Evolutionary conservation across 2,113 vertebrate species (phyloP).

Genomic region (Nannobrachium achirus): DNA sequence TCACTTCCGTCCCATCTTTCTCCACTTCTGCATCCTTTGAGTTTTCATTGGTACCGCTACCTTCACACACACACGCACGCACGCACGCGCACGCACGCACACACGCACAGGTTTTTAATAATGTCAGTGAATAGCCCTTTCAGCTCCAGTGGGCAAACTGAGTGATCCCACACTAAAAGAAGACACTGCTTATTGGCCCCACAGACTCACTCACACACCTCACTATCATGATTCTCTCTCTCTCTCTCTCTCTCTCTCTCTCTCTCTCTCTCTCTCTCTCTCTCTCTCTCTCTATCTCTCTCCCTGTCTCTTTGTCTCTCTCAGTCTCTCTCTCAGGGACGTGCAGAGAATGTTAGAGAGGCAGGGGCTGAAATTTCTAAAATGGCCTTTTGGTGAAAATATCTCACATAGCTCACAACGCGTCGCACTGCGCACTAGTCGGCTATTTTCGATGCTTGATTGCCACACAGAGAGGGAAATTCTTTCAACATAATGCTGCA

Average conservation of each 20-base stretch:
- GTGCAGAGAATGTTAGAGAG: too few species aligned
- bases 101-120: slow-evolving; percentile 54
- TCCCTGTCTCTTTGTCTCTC: too few species aligned
- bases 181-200: background rate
- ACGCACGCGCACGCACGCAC: background rate
- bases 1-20: background rate
- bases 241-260: background rate
- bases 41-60: background rate
- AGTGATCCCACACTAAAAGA: slow-evolving; percentile 32
- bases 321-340: too few species aligned
- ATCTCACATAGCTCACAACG: too few species aligned
- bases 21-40: slow-evolving; percentile 17
- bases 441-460: too few species aligned
- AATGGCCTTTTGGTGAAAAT: too few species aligned
- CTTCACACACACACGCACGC: slow-evolving; percentile 14
- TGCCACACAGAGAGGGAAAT: too few species aligned
- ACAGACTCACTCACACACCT: slow-evolving; percentile 16
- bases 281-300: background rate
- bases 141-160: background rate
- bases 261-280: background rate
- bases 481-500: too few species aligned
- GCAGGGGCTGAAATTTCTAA: too few species aligned
- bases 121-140: slow-evolving; percentile 48
- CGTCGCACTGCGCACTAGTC: too few species aligned
- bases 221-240: background rate